Evolutionary conservation across 2,888 invertebrate species (phyloP).

Genomic region (Xylota sylvarum): DNA sequence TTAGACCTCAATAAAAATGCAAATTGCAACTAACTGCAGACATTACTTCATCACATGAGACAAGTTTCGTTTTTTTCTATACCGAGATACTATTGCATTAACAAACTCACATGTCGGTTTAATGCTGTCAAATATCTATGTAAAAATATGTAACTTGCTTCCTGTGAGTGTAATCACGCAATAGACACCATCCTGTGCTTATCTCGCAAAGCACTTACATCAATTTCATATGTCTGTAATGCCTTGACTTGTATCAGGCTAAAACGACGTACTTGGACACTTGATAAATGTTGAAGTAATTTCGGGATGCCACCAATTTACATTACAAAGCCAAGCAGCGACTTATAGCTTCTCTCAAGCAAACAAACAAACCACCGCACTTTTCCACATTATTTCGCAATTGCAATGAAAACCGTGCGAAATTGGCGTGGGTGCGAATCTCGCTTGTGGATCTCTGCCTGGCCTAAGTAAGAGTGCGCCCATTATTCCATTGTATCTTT

Average conservation of each 20-base stretch:
- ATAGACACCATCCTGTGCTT: constrained; percentile 51
- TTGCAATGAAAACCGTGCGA: constrained; percentile 61
- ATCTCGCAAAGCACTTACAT: constrained; percentile 51
- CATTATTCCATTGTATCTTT: constrained; percentile 58
- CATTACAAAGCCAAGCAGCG: constrained; percentile 43
- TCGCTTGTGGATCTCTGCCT: not conserved
- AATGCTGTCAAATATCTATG: not conserved
- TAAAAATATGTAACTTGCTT: constrained; percentile 19
- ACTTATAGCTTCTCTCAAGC: constrained; percentile 35
- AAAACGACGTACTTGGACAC: constrained; percentile 44
- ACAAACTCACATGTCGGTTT: not conserved
- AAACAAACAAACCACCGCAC: constrained; percentile 13
- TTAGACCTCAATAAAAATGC: constrained; percentile 28
- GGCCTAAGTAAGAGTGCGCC: constrained; percentile 27
- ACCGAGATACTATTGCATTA: not conserved
- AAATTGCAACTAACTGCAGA: constrained; percentile 21
- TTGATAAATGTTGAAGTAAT: constrained; percentile 37
- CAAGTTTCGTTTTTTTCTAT: constrained; percentile 13
- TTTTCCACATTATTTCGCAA: constrained; percentile 49
- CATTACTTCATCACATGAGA: not conserved
- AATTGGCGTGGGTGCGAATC: constrained; percentile 66
- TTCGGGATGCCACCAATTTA: constrained; percentile 58
- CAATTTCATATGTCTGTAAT: constrained; percentile 12
- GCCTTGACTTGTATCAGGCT: constrained; percentile 32
- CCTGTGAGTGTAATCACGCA: constrained; percentile 3